Conservation (phyloP, 2,113 vertebrate genomes). For the Pomatorhinus ruficollis region DNA sequence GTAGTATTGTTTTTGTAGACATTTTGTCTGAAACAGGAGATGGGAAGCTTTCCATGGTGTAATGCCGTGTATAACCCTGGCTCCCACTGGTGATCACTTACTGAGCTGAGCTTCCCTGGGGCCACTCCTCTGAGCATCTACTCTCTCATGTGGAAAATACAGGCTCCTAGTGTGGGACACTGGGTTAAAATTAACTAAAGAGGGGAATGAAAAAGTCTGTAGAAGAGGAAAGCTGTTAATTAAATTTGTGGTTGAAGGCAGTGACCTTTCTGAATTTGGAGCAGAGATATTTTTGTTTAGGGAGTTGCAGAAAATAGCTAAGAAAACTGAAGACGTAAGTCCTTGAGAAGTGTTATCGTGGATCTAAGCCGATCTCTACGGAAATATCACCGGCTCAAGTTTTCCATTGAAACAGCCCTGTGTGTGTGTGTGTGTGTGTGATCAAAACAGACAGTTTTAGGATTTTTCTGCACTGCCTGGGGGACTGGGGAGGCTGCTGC, state of each 20-base stretch:
- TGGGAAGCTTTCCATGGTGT: neutral
- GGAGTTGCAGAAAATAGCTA: slow-evolving; percentile 20
- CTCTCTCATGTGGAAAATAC: neutral
- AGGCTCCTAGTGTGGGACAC: neutral
- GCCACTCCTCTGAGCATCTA: neutral
- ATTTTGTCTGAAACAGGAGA: slow-evolving; percentile 40
- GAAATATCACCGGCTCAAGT: neutral
- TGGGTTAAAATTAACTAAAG: slow-evolving; percentile 26
- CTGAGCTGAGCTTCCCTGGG: neutral
- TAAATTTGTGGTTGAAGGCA: neutral
- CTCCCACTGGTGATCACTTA: slow-evolving; percentile 4
- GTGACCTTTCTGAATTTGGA: slow-evolving; percentile 7
- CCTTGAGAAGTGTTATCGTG: neutral
- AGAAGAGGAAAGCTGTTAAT: slow-evolving; percentile 2
- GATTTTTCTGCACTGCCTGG: neutral
- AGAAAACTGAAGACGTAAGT: neutral
- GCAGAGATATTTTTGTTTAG: neutral
- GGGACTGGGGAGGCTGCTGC: neutral
- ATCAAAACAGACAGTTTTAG: neutral
- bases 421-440: neutral
- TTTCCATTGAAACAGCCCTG: neutral
- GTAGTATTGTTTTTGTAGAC: slow-evolving; percentile 26
- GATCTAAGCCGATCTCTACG: neutral
- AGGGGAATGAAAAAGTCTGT: neutral
- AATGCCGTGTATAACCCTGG: neutral